A percentile compares a stretch with the other conserved stretches of the same genome.
Evolutionary conservation across 1,140 invertebrate species (phyloP).

Genomic region (Zophobas morio): DNA sequence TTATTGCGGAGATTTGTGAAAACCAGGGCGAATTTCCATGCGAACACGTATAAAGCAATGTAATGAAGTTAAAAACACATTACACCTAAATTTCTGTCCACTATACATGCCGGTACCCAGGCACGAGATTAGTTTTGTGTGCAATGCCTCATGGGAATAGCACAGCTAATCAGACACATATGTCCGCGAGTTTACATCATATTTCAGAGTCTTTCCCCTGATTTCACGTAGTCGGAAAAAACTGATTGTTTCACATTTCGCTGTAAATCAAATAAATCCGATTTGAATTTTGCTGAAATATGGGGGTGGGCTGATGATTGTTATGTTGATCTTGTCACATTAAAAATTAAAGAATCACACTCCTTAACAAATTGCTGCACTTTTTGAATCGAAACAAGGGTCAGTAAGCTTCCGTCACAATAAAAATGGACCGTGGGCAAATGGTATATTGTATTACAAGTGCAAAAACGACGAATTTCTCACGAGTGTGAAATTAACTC

Average conservation of each 20-base stretch:
- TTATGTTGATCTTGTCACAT: too few species aligned
- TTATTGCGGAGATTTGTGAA: conserved; percentile 32
- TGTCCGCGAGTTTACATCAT: conserved; percentile 49
- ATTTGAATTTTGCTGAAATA: not conserved
- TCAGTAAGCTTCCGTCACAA: too few species aligned
- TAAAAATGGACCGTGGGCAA: too few species aligned
- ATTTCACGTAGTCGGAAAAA: conserved; percentile 12
- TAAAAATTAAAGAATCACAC: not conserved
- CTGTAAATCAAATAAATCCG: conserved; percentile 17
- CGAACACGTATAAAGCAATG: conserved; percentile 33
- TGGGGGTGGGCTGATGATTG: too few species aligned
- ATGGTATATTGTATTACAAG: too few species aligned
- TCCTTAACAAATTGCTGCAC: not conserved
- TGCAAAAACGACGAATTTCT: too few species aligned
- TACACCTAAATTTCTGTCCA: conserved; percentile 48
- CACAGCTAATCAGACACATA: conserved; percentile 51
- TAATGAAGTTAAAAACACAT: conserved; percentile 49
- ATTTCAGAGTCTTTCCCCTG: conserved; percentile 40
- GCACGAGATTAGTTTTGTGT: conserved; percentile 52
- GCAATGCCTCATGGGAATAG: conserved; percentile 47
- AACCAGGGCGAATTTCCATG: conserved; percentile 39
- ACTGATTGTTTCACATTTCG: conserved; percentile 1
- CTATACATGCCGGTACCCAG: conserved; percentile 25
- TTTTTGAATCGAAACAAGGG: too few species aligned
- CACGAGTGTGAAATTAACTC: too few species aligned